phyloP scores from a whole-genome alignment of 2,888 invertebrate species.

The Hofmannophila pseudospretella region DNA sequence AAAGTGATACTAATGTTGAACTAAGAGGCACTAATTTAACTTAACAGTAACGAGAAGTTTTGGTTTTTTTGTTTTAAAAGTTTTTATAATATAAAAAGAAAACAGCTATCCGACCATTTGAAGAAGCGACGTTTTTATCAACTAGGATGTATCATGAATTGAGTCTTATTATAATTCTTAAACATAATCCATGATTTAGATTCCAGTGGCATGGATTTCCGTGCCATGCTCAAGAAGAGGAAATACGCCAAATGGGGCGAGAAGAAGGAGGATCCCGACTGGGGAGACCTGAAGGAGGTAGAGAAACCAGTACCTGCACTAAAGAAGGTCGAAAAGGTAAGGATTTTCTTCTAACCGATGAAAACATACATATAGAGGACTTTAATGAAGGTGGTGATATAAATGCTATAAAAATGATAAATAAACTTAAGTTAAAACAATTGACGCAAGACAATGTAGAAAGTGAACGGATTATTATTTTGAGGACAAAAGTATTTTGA shows the following conservation, averaged over 20 bases:
- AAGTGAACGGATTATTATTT: no score
- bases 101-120: no score
- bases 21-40: no score
- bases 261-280: slow-evolving; percentile 94
- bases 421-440: slow-evolving; percentile 20
- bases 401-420: slow-evolving; percentile 27
- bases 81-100: no score
- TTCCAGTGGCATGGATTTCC: slow-evolving; percentile 99
- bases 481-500: no score
- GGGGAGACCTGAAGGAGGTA: slow-evolving; percentile 94
- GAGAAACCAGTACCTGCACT: slow-evolving; percentile 91
- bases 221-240: slow-evolving; percentile 97
- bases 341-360: slow-evolving; percentile 25
- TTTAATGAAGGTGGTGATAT: slow-evolving; percentile 50
- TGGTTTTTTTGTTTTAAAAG: no score
- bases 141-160: no score
- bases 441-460: slow-evolving; percentile 18
- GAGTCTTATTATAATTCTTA: no score
- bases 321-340: slow-evolving; percentile 96
- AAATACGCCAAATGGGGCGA: slow-evolving; percentile 96
- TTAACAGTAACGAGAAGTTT: no score
- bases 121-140: no score
- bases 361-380: not conserved
- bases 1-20: no score
- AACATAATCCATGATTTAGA: no score